Evolutionary conservation across 2,797 vertebrate species (phyloP), one percentile per base, ranked within the genome.

Genomic region (Gambusia yucatana): DNA sequence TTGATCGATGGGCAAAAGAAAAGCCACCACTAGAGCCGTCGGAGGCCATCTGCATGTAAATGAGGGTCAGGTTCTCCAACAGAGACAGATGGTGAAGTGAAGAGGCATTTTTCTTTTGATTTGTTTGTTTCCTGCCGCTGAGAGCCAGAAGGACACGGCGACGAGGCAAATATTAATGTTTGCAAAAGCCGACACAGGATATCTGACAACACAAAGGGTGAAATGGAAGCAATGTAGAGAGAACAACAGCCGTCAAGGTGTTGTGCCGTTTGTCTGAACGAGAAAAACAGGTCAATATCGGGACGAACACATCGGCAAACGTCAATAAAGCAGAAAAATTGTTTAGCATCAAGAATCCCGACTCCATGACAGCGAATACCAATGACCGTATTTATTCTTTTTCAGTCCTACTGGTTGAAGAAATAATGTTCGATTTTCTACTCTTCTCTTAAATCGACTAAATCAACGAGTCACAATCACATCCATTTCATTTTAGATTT

Each of bases 21-120:
- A 82, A 87, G 77, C 33, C 63, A 79, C 81, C 74, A 80, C 47
- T 52, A 71, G 77, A 84, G 73, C 75, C 36, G 70, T 72, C 72
- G 43, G 73, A 79, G 83, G 17, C 63, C 71, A 93, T 94, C 93
- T 94, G 81, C 87, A 93, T 94, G 91, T 88, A 93, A 94, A 94
- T 93, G 80, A 88, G 73, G 75, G 63, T 22, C 70, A 75, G 86
- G 77, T 78, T 75, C 11, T 80, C 17, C 86, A 93, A 93, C 71
- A 72, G 67, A 79, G 77, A 85, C 77, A 85, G 86, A 87, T 76
- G 81, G 86, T 57, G 75, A 50, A 39, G 48, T 77, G 75, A 76
- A 61, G 57, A 16, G 70, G 14, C 11, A 2, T 65, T 77, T 77
- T 74, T 82, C 79, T 74, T 52, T 78, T 79, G 81, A 89, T 89